These are phyloP conservation scores for Drosophila macrothrix DNA, from an alignment of 2,888 invertebrate genomes.

Conservation along the genomic window DNA sequence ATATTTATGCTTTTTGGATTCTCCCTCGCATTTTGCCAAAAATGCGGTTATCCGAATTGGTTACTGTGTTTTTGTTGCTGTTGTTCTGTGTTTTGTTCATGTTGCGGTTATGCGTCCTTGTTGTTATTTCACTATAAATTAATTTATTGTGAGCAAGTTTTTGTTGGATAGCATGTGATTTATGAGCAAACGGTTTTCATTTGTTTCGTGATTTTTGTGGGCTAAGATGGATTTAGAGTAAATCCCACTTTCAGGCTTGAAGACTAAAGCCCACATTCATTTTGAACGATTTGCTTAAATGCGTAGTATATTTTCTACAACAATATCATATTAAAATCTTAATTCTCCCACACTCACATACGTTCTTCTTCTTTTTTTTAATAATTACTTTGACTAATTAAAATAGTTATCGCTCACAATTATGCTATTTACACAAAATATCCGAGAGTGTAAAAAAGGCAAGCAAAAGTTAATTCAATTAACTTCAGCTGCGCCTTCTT, in stretches of 20 bases:
- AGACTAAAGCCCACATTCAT: neutral
- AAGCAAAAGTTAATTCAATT: slow-evolving; percentile 61
- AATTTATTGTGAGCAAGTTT: slow-evolving; percentile 64
- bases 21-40: neutral
- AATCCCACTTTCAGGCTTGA: slow-evolving; percentile 4
- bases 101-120: slow-evolving; percentile 25
- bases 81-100: neutral
- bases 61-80: slow-evolving; percentile 28
- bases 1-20: slow-evolving; percentile 59
- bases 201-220: slow-evolving; percentile 5
- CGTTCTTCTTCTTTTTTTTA: neutral
- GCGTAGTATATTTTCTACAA: neutral
- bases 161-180: slow-evolving; percentile 57
- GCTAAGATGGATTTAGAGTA: neutral
- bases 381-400: neutral
- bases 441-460: neutral
- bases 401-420: neutral
- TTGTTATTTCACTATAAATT: slow-evolving; percentile 58
- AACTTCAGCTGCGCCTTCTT: slow-evolving; percentile 41
- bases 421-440: slow-evolving; percentile 6
- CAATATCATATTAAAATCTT: neutral
- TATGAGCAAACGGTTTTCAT: slow-evolving; percentile 50
- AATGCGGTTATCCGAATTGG: slow-evolving; percentile 51
- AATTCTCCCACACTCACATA: neutral
- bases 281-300: neutral